phyloP scores from a whole-genome alignment of 1,140 invertebrate genomes.

The Marisa cornuarietis region DNA sequence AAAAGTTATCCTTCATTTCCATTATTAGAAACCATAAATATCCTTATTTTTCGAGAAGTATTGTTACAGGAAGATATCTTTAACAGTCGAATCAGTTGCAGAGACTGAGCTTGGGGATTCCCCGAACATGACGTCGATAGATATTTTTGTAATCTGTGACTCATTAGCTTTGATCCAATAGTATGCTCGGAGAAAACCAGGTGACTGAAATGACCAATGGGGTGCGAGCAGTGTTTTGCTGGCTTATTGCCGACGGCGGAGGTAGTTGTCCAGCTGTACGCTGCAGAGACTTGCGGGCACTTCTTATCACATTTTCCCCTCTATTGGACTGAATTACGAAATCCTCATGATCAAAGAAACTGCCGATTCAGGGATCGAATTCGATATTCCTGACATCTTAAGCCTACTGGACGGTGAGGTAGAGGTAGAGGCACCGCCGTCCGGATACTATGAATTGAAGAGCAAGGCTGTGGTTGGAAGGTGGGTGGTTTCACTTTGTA shows the following conservation, averaged over 20 bases:
- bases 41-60: no score
- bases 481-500: slow-evolving; percentile 6
- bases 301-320: neutral
- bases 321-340: neutral
- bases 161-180: slow-evolving; percentile 15
- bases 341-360: slow-evolving; percentile 17
- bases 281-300: neutral
- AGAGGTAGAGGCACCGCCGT: slow-evolving; percentile 5
- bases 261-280: neutral
- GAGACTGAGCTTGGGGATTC: slow-evolving; percentile 5
- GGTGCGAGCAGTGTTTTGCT: neutral
- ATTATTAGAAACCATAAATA: no score
- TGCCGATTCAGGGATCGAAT: slow-evolving; percentile 24
- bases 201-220: slow-evolving; percentile 3
- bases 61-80: no score
- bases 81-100: no score
- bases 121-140: slow-evolving; percentile 18
- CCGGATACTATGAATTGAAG: slow-evolving; percentile 22
- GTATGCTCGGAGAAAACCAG: neutral
- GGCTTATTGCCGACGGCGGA: neutral
- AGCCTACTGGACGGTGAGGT: slow-evolving; percentile 12
- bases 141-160: slow-evolving; percentile 9
- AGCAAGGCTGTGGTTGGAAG: slow-evolving; percentile 23
- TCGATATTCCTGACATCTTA: slow-evolving; percentile 12
- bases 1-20: no score